Base-by-base conservation (phyloP, 2,113 vertebrate genomes). In the Tupaia tana region DNA sequence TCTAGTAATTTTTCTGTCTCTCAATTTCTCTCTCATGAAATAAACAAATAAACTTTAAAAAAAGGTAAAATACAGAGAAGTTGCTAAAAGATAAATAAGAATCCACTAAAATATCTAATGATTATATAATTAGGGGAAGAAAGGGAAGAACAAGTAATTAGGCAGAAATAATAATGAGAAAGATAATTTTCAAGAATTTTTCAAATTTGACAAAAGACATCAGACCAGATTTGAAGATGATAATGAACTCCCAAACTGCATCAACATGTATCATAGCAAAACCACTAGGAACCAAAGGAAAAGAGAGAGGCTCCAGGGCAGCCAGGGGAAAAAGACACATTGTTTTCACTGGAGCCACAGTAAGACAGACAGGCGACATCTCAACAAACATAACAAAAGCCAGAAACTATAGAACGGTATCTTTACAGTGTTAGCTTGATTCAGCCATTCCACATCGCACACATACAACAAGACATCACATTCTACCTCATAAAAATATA, bases 261-360 rank as follows among this genome's bases (percentile, higher is more conserved):
- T 22, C 4, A 0, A 43, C 14, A 43, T 8, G 3, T 1, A 2
- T 29, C 69, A 4, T 5, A 2, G 54, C 77, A 7, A 54, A 86
- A 54, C 18, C 22, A 25, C 58, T 13, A 29, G 12, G 10, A 13
- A 16, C 7, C 13, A 27, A 54, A 54, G 15, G 63, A 56, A 34
- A n/a, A 22, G 56, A 71, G 54, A 43, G 70, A 10, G 10, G 15
- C 58, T 69, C 4, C 5, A 19, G 4, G 3, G 16, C 29, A 52
- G 18, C 19, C n/a, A 27, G 25, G 58, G 69, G 43, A 3, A 63
- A 31, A 56, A 64, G 20, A 24, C n/a, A 14, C 31, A 0, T 19
- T 3, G 2, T 56, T 24, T 61, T 74, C 67, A 7, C 0, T 3
- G 6, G 2, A 29, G 6, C 31, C 1, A 12, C 0, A 2, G 1